Conservation (phyloP, 35 echinoderm and acorn worm species). For the Ptychodera flava region DNA sequence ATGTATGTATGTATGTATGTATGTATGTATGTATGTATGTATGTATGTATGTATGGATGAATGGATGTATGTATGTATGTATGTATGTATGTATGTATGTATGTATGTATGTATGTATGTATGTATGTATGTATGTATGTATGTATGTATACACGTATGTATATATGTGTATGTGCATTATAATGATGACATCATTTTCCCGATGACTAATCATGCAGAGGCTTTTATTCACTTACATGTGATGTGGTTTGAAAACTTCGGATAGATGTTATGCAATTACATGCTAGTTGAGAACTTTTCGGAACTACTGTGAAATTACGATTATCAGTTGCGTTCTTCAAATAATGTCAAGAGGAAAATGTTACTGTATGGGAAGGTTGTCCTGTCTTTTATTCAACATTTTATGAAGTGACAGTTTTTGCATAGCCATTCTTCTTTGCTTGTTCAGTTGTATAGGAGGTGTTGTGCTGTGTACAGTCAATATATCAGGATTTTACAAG, state of each 20-base stretch:
- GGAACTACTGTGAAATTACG: not conserved
- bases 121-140: not conserved
- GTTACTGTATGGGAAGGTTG: no score
- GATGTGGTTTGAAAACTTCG: not conserved
- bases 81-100: slow-evolving; percentile 2
- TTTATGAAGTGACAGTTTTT: no score
- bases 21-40: not conserved
- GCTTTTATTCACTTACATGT: not conserved
- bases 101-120: not conserved
- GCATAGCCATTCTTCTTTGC: no score
- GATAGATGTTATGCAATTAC: not conserved
- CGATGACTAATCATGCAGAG: not conserved
- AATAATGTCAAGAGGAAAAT: no score
- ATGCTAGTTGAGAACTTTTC: not conserved
- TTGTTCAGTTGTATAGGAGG: no score
- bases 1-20: not conserved
- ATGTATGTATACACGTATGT: slow-evolving; percentile 2
- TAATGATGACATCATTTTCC: no score
- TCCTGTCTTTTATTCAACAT: no score
- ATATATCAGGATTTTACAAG: no score
- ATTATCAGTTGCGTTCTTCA: no score
- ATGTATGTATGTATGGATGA: not conserved
- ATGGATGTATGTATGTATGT: not conserved
- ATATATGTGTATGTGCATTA: no score
- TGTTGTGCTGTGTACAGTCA: no score